A percentile compares a stretch with the other conserved stretches of the same genome.
These are phyloP conservation scores for Plebejus argus DNA, from an alignment of 2,888 invertebrate species.

Conservation along the genomic window DNA sequence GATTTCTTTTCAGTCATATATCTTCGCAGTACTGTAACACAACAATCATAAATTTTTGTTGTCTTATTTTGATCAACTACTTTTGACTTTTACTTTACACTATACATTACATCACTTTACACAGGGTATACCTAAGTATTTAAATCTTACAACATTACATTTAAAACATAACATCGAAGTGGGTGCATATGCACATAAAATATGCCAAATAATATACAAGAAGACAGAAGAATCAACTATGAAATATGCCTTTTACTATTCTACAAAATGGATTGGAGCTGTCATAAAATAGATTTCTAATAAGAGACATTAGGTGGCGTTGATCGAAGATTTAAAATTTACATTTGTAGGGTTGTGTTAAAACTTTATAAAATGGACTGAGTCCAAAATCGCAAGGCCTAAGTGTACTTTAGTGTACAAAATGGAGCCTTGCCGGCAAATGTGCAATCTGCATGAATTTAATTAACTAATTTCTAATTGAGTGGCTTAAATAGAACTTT, in stretches of 20 bases:
- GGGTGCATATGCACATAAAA: slow-evolving; percentile 2
- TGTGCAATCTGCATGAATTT: slow-evolving; percentile 26
- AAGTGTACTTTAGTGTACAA: not conserved
- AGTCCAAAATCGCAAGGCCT: not conserved
- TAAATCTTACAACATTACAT: not conserved
- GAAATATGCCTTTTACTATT: not conserved
- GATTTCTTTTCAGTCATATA: not conserved
- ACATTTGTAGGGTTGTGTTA: not conserved
- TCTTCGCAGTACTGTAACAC: not conserved
- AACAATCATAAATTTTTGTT: not conserved
- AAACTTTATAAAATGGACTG: not conserved
- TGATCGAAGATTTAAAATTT: not conserved
- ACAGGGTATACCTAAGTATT: not conserved
- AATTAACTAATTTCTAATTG: slow-evolving; percentile 19
- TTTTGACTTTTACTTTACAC: not conserved
- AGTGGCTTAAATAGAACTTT: slow-evolving; percentile 29
- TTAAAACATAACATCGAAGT: not conserved
- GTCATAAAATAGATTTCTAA: not conserved
- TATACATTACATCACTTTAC: not conserved
- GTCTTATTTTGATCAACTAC: not conserved
- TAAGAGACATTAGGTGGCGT: not conserved
- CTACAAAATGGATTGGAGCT: not conserved
- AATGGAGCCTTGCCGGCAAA: not conserved
- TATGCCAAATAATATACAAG: not conserved
- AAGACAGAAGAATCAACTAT: not conserved